These are phyloP conservation scores for Notocelia uddmanniana DNA, from an alignment of 2,888 invertebrate genomes.

Conservation along the genomic window DNA sequence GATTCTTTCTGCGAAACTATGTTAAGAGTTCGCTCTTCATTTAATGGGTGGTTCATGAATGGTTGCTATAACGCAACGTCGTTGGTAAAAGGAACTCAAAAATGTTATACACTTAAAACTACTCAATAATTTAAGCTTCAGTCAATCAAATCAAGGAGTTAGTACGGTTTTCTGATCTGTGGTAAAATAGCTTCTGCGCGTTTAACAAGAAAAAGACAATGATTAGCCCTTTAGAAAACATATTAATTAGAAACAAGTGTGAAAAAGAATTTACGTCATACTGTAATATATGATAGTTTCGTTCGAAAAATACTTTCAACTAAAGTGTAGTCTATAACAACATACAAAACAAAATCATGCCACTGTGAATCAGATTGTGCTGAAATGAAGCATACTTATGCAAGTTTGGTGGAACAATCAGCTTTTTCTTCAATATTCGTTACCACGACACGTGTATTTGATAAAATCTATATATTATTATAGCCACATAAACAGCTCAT, in stretches of 20 bases:
- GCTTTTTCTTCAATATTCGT: no score
- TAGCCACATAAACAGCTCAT: no score
- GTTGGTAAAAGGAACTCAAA: conserved; percentile 6
- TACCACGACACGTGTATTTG: no score
- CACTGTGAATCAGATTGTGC: no score
- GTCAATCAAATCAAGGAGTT: conserved; percentile 3
- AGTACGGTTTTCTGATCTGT: conserved; percentile 6
- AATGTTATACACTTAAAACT: conserved; percentile 22
- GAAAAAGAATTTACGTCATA: background rate
- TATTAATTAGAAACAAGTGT: background rate
- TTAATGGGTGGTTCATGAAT: background rate
- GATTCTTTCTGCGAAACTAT: no score
- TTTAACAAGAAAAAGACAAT: background rate
- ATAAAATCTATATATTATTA: no score
- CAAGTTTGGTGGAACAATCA: no score
- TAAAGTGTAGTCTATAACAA: conserved; percentile 1
- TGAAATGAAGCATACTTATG: no score
- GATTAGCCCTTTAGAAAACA: background rate
- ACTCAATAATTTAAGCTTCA: conserved; percentile 24
- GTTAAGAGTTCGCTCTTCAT: no score
- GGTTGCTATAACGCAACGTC: background rate
- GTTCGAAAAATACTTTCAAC: background rate
- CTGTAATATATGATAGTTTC: background rate
- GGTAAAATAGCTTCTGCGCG: background rate
- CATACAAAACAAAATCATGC: background rate